phyloP scores from a whole-genome alignment of 2,797 vertebrate species.

The Orestias chungarensis region DNA sequence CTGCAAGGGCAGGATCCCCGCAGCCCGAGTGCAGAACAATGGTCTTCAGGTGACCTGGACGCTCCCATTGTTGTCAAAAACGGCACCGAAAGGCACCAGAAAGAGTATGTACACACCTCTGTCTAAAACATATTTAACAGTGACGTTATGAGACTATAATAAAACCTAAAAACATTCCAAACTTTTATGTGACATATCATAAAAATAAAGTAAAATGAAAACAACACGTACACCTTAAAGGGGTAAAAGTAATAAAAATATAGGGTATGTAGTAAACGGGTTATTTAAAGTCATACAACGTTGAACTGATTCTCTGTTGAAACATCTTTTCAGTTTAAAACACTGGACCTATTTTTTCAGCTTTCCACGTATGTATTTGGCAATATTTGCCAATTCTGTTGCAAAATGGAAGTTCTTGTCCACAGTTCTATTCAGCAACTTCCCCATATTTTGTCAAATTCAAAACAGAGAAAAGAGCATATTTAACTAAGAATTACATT shows the following conservation, averaged over 20 bases:
- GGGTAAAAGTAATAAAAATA: background rate
- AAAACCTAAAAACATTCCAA: background rate
- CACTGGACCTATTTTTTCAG: background rate
- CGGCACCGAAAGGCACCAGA: constrained; percentile 71
- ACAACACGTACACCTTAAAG: background rate
- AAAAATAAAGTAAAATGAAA: background rate
- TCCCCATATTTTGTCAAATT: background rate
- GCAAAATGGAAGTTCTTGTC: background rate
- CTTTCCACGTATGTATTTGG: background rate
- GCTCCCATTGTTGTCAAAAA: constrained; percentile 36
- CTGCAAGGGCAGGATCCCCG: constrained; percentile 77
- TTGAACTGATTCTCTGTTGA: background rate
- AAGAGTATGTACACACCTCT: constrained; percentile 81
- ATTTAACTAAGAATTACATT: background rate
- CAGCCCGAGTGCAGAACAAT: constrained; percentile 80
- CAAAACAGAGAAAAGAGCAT: background rate
- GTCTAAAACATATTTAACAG: background rate
- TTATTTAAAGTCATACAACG: background rate
- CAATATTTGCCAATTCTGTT: background rate
- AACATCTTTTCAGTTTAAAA: background rate
- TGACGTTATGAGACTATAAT: background rate
- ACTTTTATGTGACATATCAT: background rate
- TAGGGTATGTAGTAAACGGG: background rate
- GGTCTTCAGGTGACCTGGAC: constrained; percentile 80
- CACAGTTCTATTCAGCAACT: background rate